phyloP scores from a whole-genome alignment of 2,888 invertebrate species.

The Pristionchus entomophagus region DNA sequence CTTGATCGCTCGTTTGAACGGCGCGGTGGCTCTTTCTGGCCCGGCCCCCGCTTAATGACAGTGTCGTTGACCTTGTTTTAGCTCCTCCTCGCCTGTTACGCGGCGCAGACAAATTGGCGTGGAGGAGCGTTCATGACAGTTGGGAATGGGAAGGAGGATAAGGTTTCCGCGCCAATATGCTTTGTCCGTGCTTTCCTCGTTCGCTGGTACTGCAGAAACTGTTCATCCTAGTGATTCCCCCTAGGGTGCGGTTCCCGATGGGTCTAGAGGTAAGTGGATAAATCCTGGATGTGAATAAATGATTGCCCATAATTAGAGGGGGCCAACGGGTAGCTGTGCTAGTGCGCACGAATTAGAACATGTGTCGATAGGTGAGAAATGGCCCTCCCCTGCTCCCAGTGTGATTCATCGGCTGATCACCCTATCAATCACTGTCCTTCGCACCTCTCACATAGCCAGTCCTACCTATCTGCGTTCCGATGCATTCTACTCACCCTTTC shows the following conservation, averaged over 20 bases:
- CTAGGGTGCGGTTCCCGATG: too few species aligned
- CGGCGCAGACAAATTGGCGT: slow-evolving; percentile 9
- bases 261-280: neutral
- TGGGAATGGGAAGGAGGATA: neutral
- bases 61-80: slow-evolving; percentile 34
- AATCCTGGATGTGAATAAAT: neutral
- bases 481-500: too few species aligned
- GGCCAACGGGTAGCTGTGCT: neutral
- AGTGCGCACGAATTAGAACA: slow-evolving; percentile 31
- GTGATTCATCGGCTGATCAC: slow-evolving; percentile 12
- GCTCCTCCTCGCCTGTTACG: neutral
- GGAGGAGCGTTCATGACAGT: slow-evolving; percentile 7
- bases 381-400: neutral
- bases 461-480: neutral
- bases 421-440: neutral
- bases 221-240: too few species aligned
- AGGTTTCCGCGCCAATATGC: neutral
- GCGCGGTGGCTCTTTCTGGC: neutral
- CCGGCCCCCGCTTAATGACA: neutral
- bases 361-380: slow-evolving; percentile 26
- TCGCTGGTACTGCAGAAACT: too few species aligned
- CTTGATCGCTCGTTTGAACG: neutral
- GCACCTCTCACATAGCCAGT: too few species aligned
- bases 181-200: neutral
- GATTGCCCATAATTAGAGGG: slow-evolving; percentile 23